Evolutionary conservation across 1,140 invertebrate genomes (phyloP).

Genomic region (Dolichoris vasculosae): DNA sequence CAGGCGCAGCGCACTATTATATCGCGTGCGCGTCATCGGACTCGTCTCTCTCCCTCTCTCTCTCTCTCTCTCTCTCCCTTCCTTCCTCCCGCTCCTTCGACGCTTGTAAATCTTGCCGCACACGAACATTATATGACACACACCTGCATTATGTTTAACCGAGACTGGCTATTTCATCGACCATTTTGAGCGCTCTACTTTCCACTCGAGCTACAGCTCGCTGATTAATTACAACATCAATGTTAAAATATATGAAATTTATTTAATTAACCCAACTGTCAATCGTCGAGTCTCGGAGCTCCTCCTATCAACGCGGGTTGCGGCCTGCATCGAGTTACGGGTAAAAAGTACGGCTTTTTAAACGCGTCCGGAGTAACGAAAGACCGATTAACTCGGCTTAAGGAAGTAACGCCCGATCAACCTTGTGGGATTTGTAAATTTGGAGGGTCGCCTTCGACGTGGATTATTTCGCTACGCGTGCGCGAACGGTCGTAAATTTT

Average conservation of each 20-base stretch:
- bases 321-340: too few relatives aligned
- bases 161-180: neutral
- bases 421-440: too few relatives aligned
- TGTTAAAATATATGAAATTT: neutral
- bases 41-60: neutral
- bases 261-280: neutral
- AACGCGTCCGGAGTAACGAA: neutral
- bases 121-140: neutral
- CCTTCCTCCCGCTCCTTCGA: neutral
- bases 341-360: too few relatives aligned
- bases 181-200: neutral
- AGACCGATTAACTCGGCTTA: too few relatives aligned
- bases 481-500: too few relatives aligned
- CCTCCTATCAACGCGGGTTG: neutral
- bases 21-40: conserved; percentile 50
- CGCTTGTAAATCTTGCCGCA: neutral
- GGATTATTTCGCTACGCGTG: too few relatives aligned
- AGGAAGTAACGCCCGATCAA: too few relatives aligned
- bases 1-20: conserved; percentile 44
- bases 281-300: neutral
- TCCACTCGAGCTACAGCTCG: neutral
- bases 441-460: too few relatives aligned
- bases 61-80: neutral
- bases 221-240: neutral
- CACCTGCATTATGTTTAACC: neutral